These are phyloP conservation scores for Drosophila equinoxialis DNA, from an alignment of 1,140 invertebrate species.

Conservation along the genomic window DNA sequence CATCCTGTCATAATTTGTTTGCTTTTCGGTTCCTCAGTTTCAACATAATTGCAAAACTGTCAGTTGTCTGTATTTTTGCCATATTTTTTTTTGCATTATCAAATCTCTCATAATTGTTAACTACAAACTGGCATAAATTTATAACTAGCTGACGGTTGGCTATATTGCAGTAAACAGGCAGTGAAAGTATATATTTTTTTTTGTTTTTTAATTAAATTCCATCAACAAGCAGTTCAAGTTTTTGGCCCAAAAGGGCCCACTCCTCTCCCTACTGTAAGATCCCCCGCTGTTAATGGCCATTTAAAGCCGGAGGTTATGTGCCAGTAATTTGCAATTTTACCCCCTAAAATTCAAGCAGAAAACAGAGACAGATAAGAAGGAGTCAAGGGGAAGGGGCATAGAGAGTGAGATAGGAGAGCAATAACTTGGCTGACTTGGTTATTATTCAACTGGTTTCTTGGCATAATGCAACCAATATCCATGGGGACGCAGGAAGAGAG, in stretches of 20 bases:
- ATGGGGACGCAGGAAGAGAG: not conserved
- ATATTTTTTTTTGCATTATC: constrained; percentile 19
- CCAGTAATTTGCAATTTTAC: constrained; percentile 73
- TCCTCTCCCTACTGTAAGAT: not conserved
- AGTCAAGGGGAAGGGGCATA: not conserved
- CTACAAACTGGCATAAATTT: constrained; percentile 50
- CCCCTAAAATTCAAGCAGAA: constrained; percentile 18
- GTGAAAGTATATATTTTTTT: constrained; percentile 59
- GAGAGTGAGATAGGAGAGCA: not conserved
- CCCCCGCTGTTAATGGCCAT: constrained; percentile 20
- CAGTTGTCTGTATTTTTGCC: constrained; percentile 20
- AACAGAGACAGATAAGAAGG: not conserved
- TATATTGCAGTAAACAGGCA: constrained; percentile 45
- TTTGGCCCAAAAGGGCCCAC: constrained; percentile 22
- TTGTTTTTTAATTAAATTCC: constrained; percentile 64
- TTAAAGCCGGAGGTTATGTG: constrained; percentile 68
- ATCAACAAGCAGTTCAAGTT: constrained; percentile 5
- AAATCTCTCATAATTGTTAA: constrained; percentile 66
- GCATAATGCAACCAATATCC: constrained; percentile 37
- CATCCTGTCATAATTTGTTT: constrained; percentile 18
- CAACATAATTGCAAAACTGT: constrained; percentile 36
- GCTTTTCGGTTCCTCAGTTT: not conserved
- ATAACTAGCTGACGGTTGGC: constrained; percentile 38
- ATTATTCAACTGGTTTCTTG: constrained; percentile 78
- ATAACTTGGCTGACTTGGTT: constrained; percentile 51